Base-by-base conservation (phyloP, 2,888 invertebrate species). In the Polietes domitor region DNA sequence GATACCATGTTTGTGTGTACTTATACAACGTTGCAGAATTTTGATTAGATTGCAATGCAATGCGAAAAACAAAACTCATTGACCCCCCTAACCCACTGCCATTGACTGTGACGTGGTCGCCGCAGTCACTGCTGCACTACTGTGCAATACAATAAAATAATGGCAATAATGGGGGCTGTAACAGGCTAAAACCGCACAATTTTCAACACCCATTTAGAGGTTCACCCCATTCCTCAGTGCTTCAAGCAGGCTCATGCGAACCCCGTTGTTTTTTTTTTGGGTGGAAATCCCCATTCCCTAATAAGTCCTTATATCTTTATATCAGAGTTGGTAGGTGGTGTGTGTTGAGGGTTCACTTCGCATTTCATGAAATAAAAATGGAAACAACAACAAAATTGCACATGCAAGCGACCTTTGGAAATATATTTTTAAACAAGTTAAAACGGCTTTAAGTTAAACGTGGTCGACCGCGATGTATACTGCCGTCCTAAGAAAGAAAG, bases 11-110 rank as follows among this genome's bases (percentile, higher is more conserved):
- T n/a, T n/a, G n/a, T n/a, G n/a, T n/a, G n/a, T 65, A 83, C 77
- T 83, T 74, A 78, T 80, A 58, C n/a, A 77, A 84, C 83, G 83
- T 84, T 84, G 75, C 72, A 80, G 75, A 81, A 80, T 80, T 80
- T 81, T 80, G 83, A 84, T 84, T 80, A 84, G 83, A 84, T 84
- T 81, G 80, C 78, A 84, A 80, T 80, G 75, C 77, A 72, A 15
- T 50, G 77, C 32, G 63, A 61, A 37, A 77, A 71, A 28, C 68
- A 68, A 65, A 68, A 41, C 21, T 43, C 68, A 68, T 41, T 68
- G 68, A 41, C 68, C 37, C 19, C 21, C 15, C 68, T 24, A 24
- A n/a, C 41, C 47, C 47, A 47, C 12, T 47, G 3, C 26, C 47
- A 26, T n/a, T 9, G n/a, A 12, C 19, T 7, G 3, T 24, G 43